Conservation (phyloP, 2,888 invertebrate species). For the Neoitamus cyanurus region DNA sequence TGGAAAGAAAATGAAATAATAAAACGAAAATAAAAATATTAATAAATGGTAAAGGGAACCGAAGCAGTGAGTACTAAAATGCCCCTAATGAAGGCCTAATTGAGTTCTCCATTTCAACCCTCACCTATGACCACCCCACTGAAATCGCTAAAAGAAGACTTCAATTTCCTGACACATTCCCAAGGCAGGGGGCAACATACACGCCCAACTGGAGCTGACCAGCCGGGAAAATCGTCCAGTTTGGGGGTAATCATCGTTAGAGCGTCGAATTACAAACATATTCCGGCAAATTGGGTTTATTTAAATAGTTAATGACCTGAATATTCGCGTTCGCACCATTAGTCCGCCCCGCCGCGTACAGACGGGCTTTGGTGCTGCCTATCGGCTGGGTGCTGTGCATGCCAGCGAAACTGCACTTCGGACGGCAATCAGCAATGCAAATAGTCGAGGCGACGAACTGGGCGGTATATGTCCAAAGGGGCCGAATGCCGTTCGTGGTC, state of each 20-base stretch:
- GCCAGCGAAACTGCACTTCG: neutral
- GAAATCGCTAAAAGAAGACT: neutral
- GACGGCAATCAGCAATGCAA: conserved; percentile 39
- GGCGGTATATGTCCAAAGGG: neutral
- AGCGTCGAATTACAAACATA: conserved; percentile 25
- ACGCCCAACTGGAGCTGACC: neutral
- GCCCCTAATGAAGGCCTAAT: neutral
- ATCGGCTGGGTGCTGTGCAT: neutral
- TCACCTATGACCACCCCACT: neutral
- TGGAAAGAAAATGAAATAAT: neutral
- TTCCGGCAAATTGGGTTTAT: conserved; percentile 22
- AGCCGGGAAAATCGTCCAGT: neutral
- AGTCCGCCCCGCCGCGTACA: neutral
- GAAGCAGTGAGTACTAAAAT: neutral
- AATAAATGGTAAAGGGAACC: no score
- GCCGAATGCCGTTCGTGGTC: neutral
- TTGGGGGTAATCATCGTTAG: conserved; percentile 2
- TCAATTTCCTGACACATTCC: neutral
- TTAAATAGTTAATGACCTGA: conserved; percentile 41
- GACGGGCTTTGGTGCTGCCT: neutral
- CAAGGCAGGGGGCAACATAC: no score
- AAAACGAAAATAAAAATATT: neutral
- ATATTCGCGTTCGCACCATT: conserved; percentile 27
- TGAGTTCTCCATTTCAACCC: neutral
- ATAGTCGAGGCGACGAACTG: neutral